phyloP scores from a whole-genome alignment of 2,113 vertebrate genomes.

The Garra rufa region DNA sequence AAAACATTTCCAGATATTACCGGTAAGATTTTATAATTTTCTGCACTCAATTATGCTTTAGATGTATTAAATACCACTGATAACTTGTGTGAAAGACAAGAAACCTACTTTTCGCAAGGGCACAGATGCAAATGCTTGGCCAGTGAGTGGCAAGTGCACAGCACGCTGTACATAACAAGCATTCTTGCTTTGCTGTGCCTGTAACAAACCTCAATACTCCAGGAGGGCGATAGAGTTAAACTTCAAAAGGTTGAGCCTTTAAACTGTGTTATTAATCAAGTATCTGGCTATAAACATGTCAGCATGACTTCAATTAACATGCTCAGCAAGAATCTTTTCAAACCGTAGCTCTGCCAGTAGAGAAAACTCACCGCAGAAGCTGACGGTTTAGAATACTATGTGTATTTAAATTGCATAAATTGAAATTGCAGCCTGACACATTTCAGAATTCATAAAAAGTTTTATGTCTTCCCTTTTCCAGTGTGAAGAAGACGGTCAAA shows the following conservation, averaged over 20 bases:
- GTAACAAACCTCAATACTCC: not conserved
- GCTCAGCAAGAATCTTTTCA: not conserved
- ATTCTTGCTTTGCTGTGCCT: not conserved
- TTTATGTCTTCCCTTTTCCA: conserved; percentile 58
- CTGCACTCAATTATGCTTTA: not conserved
- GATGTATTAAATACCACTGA: not conserved
- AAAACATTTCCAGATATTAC: conserved; percentile 98
- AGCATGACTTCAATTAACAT: conserved; percentile 1
- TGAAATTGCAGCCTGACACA: not conserved
- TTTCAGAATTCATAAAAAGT: not conserved
- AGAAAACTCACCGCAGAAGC: not conserved
- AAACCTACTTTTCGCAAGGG: not conserved
- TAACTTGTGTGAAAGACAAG: not conserved
- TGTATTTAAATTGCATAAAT: not conserved
- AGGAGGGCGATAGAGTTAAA: not conserved
- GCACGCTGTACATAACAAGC: not conserved
- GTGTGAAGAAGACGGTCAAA: conserved; percentile 96
- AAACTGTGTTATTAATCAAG: conserved; percentile 12
- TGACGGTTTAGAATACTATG: not conserved
- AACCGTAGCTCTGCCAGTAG: not conserved
- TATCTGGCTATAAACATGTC: conserved; percentile 21
- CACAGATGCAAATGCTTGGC: not conserved
- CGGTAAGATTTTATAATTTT: conserved; percentile 78
- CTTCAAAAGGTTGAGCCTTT: not conserved
- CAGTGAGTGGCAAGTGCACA: not conserved